These are phyloP conservation scores for Chlorops oryzae DNA, from an alignment of 1,140 invertebrate genomes.

Conservation along the genomic window DNA sequence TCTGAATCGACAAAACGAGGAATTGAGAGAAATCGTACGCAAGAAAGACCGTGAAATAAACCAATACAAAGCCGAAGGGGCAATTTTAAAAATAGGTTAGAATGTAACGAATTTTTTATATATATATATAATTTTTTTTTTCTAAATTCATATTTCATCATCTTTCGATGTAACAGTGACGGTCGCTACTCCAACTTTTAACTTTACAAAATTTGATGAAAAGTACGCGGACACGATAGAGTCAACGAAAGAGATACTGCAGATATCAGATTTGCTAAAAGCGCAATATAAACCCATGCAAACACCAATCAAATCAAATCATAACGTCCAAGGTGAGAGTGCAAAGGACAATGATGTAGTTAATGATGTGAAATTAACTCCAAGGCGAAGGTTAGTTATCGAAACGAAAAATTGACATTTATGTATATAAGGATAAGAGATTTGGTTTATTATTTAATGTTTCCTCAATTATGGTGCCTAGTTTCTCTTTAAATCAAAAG, in stretches of 20 bases:
- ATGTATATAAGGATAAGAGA: neutral
- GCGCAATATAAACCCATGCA: conserved; percentile 13
- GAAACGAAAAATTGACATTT: neutral
- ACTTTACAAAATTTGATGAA: conserved; percentile 16
- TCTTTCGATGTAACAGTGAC: conserved; percentile 18
- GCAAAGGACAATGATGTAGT: neutral
- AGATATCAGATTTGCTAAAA: conserved; percentile 20
- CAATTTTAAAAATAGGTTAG: conserved; percentile 27
- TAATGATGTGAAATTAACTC: neutral
- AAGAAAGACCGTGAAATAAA: conserved; percentile 33
- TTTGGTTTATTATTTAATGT: neutral
- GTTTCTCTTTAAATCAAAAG: too few species aligned
- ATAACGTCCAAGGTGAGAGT: neutral
- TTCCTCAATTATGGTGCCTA: neutral
- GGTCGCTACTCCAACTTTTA: conserved; percentile 23
- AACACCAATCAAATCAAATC: conserved; percentile 1
- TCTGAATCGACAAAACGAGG: conserved; percentile 4
- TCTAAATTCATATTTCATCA: neutral
- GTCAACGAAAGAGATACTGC: neutral
- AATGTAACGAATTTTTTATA: neutral
- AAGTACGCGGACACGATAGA: conserved; percentile 6
- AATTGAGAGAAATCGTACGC: conserved; percentile 13
- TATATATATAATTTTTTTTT: neutral
- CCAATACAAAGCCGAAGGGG: conserved; percentile 30
- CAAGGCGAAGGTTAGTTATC: neutral